Conservation (phyloP, 2,888 invertebrate genomes). For the Yponomeuta evonymella region DNA sequence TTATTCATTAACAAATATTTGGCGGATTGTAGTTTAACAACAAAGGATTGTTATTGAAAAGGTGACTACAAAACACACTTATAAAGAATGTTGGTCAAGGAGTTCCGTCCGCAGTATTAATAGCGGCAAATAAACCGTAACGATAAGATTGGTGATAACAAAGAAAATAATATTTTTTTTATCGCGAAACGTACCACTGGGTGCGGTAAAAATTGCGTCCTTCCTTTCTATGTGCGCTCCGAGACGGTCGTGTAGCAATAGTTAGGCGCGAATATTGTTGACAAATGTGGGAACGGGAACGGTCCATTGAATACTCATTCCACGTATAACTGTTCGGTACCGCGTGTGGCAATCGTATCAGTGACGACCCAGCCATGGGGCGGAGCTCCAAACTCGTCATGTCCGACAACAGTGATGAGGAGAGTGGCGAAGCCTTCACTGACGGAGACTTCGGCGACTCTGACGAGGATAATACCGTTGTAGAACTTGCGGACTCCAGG, state of each 20-base stretch:
- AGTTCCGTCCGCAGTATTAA: slow-evolving; percentile 32
- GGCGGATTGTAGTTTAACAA: neutral
- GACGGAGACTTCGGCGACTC: slow-evolving; percentile 66
- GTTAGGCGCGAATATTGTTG: slow-evolving; percentile 31
- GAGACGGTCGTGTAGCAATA: slow-evolving; percentile 33
- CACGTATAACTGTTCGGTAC: slow-evolving; percentile 39
- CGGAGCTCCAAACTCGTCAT: slow-evolving; percentile 48
- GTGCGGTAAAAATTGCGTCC: slow-evolving; percentile 45
- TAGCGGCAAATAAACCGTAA: slow-evolving; percentile 45
- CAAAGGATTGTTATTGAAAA: slow-evolving; percentile 8
- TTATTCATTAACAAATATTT: neutral
- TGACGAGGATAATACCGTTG: slow-evolving; percentile 53
- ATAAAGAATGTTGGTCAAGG: slow-evolving; percentile 52
- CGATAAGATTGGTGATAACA: slow-evolving; percentile 56
- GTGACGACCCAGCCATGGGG: slow-evolving; percentile 47
- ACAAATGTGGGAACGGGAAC: slow-evolving; percentile 48
- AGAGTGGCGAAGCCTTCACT: slow-evolving; percentile 64
- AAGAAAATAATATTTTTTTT: slow-evolving; percentile 36
- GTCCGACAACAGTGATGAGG: slow-evolving; percentile 61
- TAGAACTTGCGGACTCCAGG: slow-evolving; percentile 35
- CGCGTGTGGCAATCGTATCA: slow-evolving; percentile 22
- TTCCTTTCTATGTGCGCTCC: slow-evolving; percentile 46
- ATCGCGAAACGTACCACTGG: slow-evolving; percentile 37
- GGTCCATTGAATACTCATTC: slow-evolving; percentile 35
- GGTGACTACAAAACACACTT: slow-evolving; percentile 18